Evolutionary conservation across 92 coral and sea anemone genomes (phyloP), one percentile per base, ranked within the genome.

Genomic region (Heteractis magnifica): DNA sequence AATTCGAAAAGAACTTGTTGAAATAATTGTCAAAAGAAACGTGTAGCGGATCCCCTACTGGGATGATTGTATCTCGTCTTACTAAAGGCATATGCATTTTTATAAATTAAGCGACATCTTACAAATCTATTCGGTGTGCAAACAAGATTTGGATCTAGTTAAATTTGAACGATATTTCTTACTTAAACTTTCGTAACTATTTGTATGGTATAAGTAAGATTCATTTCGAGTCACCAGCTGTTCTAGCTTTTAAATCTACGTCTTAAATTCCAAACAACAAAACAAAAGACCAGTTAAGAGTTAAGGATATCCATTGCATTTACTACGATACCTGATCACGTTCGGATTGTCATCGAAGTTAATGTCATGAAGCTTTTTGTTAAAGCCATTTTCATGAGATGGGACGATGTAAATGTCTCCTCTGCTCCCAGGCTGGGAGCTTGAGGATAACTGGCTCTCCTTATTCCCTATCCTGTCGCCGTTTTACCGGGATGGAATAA

Each of bases 391-490:
- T 52, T 51, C 77, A 52, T 85, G 62, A 1, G 75, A 60, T 12
- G 73, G 71, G 3, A 85, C 88, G 79, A 85, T 76, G 51, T 85
- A 85, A 14, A 79, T 72, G 9, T 85, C 88, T 53, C 88, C 88
- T 71, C 88, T 77, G 76, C 90, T 90, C 98, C 98, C 94, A 55
- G 64, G 7, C 49, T 87, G 94, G 98, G 98, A 83, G 90, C 81
- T 88, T 75, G 98, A 81, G 58, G 90, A 65, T 34, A 52, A 92
- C 14, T 91, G 92, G 75, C 94, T 91, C 87, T 93, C 98, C 73
- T 89, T 91, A 85, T 93, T 92, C 79, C 98, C 98, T 92, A 93
- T 93, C 82, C 89, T 93, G 98, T 85, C 84, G 84, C 20, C 65
- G 55, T 81, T 51, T 10, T 16, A 23, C 41, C 60, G 62, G 59